Evolutionary conservation across 2,888 invertebrate species (phyloP).

Genomic region (Steinernema hermaphroditum): DNA sequence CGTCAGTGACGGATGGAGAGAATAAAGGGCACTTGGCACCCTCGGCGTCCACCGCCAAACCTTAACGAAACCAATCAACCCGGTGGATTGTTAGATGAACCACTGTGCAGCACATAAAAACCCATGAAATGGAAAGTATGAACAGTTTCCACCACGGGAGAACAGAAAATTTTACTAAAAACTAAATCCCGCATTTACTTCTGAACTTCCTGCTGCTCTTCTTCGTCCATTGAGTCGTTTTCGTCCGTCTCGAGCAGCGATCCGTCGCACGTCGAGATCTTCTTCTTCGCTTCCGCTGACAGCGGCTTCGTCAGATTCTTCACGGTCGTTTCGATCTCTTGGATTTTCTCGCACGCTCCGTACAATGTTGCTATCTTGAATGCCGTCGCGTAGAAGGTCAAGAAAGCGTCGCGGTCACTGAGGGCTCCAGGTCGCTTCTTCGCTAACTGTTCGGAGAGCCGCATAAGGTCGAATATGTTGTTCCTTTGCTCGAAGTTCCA

Average conservation of each 20-base stretch:
- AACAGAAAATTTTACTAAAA: no score
- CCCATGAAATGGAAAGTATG: no score
- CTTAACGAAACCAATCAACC: no score
- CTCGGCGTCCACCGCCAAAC: no score
- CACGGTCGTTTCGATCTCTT: not conserved
- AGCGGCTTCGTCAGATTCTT: constrained; percentile 3
- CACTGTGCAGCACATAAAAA: no score
- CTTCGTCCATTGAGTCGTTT: not conserved
- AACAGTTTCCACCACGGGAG: no score
- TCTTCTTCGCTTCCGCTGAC: not conserved
- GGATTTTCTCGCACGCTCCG: not conserved
- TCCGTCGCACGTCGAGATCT: not conserved
- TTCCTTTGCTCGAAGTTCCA: not conserved
- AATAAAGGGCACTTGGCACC: no score
- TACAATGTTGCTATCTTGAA: not conserved
- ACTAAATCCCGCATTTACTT: no score
- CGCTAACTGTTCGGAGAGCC: not conserved
- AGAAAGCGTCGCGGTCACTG: not conserved
- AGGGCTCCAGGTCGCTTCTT: not conserved
- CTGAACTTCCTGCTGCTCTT: not conserved
- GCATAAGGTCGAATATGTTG: not conserved
- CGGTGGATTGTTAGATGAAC: no score
- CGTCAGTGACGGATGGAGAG: no score
- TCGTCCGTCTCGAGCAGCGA: not conserved
- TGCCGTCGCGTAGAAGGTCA: constrained; percentile 7